Evolutionary conservation across 2,797 vertebrate species (phyloP), one percentile per base, ranked within the genome.

Genomic region (Diplodus puntazzo): DNA sequence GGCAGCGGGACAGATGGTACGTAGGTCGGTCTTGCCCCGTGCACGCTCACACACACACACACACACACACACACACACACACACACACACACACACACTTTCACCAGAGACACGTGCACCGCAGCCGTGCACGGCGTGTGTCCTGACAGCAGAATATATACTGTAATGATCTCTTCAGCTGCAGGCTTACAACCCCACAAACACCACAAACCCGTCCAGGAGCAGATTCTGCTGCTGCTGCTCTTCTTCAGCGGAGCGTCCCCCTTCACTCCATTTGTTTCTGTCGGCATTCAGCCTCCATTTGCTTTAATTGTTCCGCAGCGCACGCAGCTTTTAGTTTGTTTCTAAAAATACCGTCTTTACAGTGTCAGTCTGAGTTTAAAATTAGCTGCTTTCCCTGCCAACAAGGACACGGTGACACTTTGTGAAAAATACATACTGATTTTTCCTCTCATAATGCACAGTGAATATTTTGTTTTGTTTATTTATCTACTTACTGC

Each of bases 1-100:
- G 89, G 81, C 84, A 84, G 80, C 5, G 64, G 79, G 77, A 86
- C 92, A 93, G 90, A 88, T 88, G 92, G 90, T 89, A 84, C 80
- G 85, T 91, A 85, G 88, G 87, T 88, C 69, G 83, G 75, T 72
- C 72, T 75, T 45, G 48, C 59, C 49, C 46, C 25, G 2, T 14
- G 54, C 80, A 65, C 39, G 0, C 70, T 8, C 78, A 16, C 70
- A 1, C 45, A 16, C 70, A 45, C 39, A 55, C 69, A 52, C 69
- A 79, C 69, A 18, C 63, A 48, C 39, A 55, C 69, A 52, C 69
- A 79, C 69, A 18, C 63, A 1, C 45, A 16, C 70, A 45, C 39
- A 55, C 69, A 52, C 69, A 79, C 69, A 18, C 63, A 48, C 39
- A 55, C 69, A 52, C 69, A 79, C 69, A 18, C 63, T 25, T 43